A percentile compares a stretch with the other conserved stretches of the same genome.
Evolutionary conservation across 2,888 invertebrate genomes (phyloP).

Genomic region (Drosophila silvestris): DNA sequence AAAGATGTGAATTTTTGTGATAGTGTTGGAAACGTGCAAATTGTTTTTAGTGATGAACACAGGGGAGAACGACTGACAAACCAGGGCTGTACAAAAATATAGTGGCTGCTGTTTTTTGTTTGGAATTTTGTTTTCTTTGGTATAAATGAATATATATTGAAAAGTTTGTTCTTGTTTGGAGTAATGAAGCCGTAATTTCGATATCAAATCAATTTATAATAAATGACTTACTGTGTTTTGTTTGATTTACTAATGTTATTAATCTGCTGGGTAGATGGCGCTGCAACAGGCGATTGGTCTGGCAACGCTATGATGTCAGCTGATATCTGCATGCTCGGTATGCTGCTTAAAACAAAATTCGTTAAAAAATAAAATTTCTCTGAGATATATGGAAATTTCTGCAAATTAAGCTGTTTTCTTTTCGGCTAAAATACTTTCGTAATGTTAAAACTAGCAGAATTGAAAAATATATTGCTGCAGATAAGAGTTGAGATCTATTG

Average conservation of each 20-base stretch:
- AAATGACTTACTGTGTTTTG: slow-evolving; percentile 45
- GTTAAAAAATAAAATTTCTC: not conserved
- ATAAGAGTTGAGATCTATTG: not conserved
- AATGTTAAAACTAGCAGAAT: not conserved
- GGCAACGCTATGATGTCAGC: slow-evolving; percentile 35
- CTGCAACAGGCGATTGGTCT: not conserved
- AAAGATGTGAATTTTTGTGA: slow-evolving; percentile 37
- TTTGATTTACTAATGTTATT: not conserved
- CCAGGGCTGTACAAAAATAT: slow-evolving; percentile 34
- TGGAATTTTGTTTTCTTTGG: slow-evolving; percentile 58
- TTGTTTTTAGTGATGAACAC: slow-evolving; percentile 28
- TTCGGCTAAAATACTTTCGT: not conserved
- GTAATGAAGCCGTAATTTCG: slow-evolving; percentile 19
- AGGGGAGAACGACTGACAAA: slow-evolving; percentile 25
- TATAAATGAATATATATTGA: slow-evolving; percentile 42
- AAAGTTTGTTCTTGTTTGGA: slow-evolving; percentile 16
- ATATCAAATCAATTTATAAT: slow-evolving; percentile 17
- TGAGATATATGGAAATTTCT: not conserved
- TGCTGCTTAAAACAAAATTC: not conserved
- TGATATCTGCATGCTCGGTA: slow-evolving; percentile 27
- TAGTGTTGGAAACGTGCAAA: slow-evolving; percentile 41
- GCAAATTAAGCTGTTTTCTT: not conserved
- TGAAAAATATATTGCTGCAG: not conserved
- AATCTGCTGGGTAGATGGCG: slow-evolving; percentile 32
- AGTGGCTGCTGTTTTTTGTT: slow-evolving; percentile 33